Conservation (phyloP, 2,113 vertebrate species). For the Orthonyx spaldingii region DNA sequence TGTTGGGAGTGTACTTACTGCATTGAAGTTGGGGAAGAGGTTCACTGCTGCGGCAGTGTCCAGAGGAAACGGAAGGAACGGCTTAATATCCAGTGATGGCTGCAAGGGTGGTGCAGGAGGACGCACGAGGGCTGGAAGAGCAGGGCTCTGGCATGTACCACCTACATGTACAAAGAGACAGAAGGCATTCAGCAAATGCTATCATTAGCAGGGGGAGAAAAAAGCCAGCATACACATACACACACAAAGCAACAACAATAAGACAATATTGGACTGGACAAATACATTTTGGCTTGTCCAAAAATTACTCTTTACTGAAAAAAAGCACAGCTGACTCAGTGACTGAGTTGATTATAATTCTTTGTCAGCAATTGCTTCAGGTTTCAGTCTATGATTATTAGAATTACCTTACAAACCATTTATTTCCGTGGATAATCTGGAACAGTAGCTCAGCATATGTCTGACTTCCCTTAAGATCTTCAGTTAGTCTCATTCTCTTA, state of each 20-base stretch:
- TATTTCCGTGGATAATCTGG: neutral
- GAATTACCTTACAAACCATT: neutral
- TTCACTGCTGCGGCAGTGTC: conserved; percentile 83
- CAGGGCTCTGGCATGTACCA: conserved; percentile 91
- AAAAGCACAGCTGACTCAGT: neutral
- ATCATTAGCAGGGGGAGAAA: fast-evolving
- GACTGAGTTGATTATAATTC: neutral
- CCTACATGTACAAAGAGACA: conserved; percentile 70
- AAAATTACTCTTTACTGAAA: neutral
- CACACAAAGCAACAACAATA: neutral
- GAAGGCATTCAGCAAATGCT: neutral
- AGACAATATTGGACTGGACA: neutral
- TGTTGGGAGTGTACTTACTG: conserved; percentile 78
- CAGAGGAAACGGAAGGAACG: conserved; percentile 89
- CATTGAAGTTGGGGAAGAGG: conserved; percentile 91
- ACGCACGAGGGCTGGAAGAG: conserved; percentile 88
- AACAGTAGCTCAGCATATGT: neutral
- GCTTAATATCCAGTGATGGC: conserved; percentile 88
- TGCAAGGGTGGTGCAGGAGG: conserved; percentile 84
- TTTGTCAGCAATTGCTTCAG: neutral
- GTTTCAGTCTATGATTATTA: neutral
- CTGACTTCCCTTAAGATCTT: neutral
- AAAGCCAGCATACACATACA: neutral
- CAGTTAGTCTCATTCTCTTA: neutral
- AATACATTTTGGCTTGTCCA: neutral